Evolutionary conservation across 2,888 invertebrate genomes (phyloP), one percentile per base, ranked within the genome.

Genomic region (Leptinotarsa juncta): DNA sequence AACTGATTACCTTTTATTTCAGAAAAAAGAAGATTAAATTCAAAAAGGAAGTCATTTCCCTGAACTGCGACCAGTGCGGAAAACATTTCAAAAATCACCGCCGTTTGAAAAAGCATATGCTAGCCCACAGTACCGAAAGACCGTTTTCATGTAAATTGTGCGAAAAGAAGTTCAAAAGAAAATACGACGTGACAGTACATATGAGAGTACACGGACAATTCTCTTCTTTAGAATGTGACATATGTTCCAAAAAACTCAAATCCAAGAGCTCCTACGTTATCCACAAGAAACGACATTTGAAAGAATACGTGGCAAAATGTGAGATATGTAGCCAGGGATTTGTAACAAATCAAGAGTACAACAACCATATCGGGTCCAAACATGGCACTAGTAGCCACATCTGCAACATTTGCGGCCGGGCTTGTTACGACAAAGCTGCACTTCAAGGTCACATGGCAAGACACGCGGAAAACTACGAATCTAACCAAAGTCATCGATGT

Each of bases 171-270:
- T 90, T 89, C 67, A 79, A 79, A 67, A 72, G 75, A 42, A 75
- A 76, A 50, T 76, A 77, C 65, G 79, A 79, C 49, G 62, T 80
- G 10, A 79, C 76, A 26, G 76, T 70, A 7, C 81, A 81, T 69
- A 67, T 67, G 62, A 57, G 72, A 16, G 74, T 74, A 20, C 77
- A 77, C 60, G 77, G 70, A 2, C 71, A 67, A n/a, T 51, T 57
- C 49, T 57, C 53, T 1, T 74, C 74, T 23, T 81, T 79, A 74
- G 78, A 82, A 68, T 92, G 92, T 78, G 87, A 90, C 0, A 85
- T 90, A 2, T 92, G 92, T 77, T 89, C 90, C 0, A 90, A 91
- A 78, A 90, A 89, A 70, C 89, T 91, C 77, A 81, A 80, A 74
- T 79, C 82, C 3, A 82, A 83, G 72, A 82, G 83, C n/a, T 81